These are phyloP conservation scores for Cebidichthys violaceus DNA, from an alignment of 2,113 vertebrate species.

Conservation along the genomic window DNA sequence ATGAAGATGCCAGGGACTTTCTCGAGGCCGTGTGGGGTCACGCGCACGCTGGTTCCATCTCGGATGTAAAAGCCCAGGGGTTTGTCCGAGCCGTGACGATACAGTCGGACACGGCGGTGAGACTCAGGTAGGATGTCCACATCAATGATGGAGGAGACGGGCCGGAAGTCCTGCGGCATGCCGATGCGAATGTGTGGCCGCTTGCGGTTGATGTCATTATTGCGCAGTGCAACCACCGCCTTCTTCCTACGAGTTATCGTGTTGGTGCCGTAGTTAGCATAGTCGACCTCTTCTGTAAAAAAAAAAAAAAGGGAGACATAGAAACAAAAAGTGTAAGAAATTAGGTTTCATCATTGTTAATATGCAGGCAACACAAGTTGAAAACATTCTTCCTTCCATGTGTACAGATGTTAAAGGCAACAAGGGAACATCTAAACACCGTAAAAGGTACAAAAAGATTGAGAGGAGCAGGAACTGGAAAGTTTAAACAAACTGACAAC, in stretches of 20 bases:
- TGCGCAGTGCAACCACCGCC: constrained; percentile 90
- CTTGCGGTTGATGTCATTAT: constrained; percentile 92
- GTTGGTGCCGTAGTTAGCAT: constrained; percentile 90
- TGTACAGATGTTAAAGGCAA: neutral
- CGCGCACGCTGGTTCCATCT: constrained; percentile 94
- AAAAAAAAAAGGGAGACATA: constrained; percentile 28
- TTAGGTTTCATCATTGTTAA: neutral
- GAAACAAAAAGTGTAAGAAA: constrained; percentile 3
- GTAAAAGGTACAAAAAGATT: neutral
- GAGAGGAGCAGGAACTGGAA: constrained; percentile 3
- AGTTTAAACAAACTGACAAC: constrained; percentile 23
- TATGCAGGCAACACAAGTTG: neutral
- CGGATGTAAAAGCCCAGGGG: constrained; percentile 98
- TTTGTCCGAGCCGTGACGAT: constrained; percentile 95
- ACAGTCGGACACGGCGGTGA: constrained; percentile 93
- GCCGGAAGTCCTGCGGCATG: constrained; percentile 96
- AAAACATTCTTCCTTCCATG: neutral
- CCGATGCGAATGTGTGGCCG: constrained; percentile 93
- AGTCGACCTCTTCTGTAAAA: constrained; percentile 94
- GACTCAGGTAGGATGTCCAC: constrained; percentile 98
- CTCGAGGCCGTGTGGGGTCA: constrained; percentile 95
- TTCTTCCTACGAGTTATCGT: constrained; percentile 92
- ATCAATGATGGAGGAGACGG: constrained; percentile 97
- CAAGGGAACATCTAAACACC: neutral
- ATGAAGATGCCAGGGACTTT: constrained; percentile 98